Evolutionary conservation across 1,140 invertebrate genomes (phyloP).

Genomic region (Meloidogyne floridensis): DNA sequence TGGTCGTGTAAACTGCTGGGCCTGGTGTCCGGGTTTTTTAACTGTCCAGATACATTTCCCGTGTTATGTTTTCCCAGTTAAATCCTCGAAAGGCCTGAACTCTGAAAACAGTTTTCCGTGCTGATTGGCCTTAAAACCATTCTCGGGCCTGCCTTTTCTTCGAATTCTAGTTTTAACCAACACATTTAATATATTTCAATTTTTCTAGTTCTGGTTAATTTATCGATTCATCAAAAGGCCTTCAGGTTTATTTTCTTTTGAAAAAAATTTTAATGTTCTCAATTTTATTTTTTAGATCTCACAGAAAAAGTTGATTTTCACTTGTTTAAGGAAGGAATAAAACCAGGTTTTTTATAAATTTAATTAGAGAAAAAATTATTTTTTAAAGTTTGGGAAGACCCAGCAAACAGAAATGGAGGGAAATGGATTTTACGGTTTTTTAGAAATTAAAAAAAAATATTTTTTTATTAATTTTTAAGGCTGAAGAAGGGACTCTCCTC

Average conservation of each 20-base stretch:
- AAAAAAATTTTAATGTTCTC: constrained; percentile 10
- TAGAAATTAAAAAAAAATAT: background rate
- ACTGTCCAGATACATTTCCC: no score
- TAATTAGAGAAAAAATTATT: constrained; percentile 38
- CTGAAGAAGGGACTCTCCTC: constrained; percentile 90
- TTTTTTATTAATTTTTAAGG: constrained; percentile 16
- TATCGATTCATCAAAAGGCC: constrained; percentile 88
- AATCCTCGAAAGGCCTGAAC: no score
- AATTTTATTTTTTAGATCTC: constrained; percentile 70
- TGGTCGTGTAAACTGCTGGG: no score
- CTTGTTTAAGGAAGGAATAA: constrained; percentile 95
- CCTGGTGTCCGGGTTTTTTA: no score
- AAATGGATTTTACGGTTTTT: constrained; percentile 87
- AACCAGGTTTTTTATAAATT: constrained; percentile 92
- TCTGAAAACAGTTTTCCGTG: no score
- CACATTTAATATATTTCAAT: no score
- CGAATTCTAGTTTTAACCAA: no score
- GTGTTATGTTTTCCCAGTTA: no score
- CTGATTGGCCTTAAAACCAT: no score
- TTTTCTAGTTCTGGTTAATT: constrained; percentile 79
- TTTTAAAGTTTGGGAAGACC: constrained; percentile 93
- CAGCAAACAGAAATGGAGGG: constrained; percentile 88
- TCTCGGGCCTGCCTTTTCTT: no score
- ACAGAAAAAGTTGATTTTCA: constrained; percentile 89
- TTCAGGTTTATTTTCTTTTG: constrained; percentile 68